A percentile compares a stretch with the other conserved stretches of the same genome.
Conservation (phyloP, 2,113 vertebrate species). For the Platycercus adscitus region DNA sequence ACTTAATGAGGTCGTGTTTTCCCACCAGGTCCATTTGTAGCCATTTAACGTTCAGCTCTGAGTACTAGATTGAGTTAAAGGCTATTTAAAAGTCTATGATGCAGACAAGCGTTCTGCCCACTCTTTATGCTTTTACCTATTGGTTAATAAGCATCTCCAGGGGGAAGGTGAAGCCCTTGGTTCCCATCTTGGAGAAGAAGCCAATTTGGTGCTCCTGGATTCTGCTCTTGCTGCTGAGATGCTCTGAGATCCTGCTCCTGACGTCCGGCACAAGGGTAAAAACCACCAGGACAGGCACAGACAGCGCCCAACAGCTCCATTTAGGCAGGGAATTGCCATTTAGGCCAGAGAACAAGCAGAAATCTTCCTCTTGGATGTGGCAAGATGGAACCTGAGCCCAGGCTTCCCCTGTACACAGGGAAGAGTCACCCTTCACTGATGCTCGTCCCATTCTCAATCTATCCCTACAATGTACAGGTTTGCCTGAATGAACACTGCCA, state of each 20-base stretch:
- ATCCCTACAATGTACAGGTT: background rate
- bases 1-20: conserved; percentile 54
- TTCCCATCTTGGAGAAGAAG: background rate
- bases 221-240: background rate
- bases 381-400: background rate
- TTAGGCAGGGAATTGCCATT: background rate
- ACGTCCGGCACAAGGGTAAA: background rate
- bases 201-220: background rate
- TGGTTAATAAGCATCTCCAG: background rate
- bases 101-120: background rate
- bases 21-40: conserved; percentile 33
- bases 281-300: background rate
- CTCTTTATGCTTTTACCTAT: background rate
- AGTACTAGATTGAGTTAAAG: background rate
- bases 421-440: background rate
- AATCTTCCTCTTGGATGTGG: background rate
- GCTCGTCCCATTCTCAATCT: background rate
- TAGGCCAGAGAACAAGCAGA: background rate
- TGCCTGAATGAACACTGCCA: background rate
- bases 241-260: background rate
- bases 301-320: background rate
- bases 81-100: background rate
- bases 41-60: background rate
- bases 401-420: background rate
- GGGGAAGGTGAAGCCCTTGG: background rate